Evolutionary conservation across 37 sponge, comb jelly and placozoan genomes (phyloP), one percentile per base, ranked within the genome.

Genomic region (Geodia barretti): DNA sequence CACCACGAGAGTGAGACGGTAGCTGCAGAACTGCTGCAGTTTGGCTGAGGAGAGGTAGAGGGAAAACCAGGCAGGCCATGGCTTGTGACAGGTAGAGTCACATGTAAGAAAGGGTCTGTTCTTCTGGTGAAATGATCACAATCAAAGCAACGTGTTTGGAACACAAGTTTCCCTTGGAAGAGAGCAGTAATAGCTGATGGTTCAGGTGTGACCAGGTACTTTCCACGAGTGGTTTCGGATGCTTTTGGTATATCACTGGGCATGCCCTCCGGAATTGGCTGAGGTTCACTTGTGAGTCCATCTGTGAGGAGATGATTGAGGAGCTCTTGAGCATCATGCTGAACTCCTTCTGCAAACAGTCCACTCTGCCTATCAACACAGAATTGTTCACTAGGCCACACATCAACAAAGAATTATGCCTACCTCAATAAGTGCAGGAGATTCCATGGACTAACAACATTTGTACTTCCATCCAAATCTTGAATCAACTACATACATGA

Each of bases 291-390:
- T 47, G 14, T 7, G 7, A 47, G 11, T 17, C 54, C 14, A 7
- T 47, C 11, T 17, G 84, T 83, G 28, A 91, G 88, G 25, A 91
- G 71, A 39, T 73, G 83, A 5, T 77, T 78, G n/a, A 91, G 80
- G 72, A 91, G 21, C 70, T 91, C 92, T 61, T 91, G 92, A 9
- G 92, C 92, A 84, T 91, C 92, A 17, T 91, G 92, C 42, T 91
- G 92, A 30, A 61, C 26, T 25, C 62, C 71, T 28, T 64, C 68
- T 17, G 82, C 78, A 77, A 91, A 91, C 36, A 81, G 25, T 23
- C 67, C 60, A 47, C 54, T 47, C 54, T 14, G 7, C 54, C 7
- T 14, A 14, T 47, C 54, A 17, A 14, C 54, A 47, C 54, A 47
- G 14, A 47, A 47, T 17, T 14, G 14, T 47, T 7, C 14, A 14